Percentiles rank a stretch among this genome's conserved stretches.
Evolutionary conservation across 2,888 invertebrate species (phyloP).

Genomic region (Perithous albicinctus): DNA sequence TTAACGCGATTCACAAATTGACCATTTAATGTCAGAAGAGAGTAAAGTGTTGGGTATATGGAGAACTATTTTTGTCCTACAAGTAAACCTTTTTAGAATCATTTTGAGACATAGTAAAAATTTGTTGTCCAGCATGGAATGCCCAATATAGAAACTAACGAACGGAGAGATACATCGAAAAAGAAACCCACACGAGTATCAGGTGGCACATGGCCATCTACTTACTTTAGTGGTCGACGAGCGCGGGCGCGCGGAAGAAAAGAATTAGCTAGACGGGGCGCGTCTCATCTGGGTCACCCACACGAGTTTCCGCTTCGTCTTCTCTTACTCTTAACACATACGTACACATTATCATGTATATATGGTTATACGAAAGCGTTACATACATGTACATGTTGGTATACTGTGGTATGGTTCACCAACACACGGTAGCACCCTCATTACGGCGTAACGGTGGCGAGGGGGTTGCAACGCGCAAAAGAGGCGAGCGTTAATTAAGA

Average conservation of each 20-base stretch:
- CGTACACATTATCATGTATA: slow-evolving; percentile 32
- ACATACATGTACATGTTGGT: background rate
- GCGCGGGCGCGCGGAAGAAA: slow-evolving; percentile 77
- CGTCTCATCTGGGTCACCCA: slow-evolving; percentile 84
- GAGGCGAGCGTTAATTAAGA: slow-evolving; percentile 84
- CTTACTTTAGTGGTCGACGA: slow-evolving; percentile 83
- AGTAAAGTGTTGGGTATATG: too few species aligned
- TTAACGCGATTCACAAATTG: too few species aligned
- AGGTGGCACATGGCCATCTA: slow-evolving; percentile 81
- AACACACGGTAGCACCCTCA: slow-evolving; percentile 80
- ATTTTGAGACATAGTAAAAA: background rate
- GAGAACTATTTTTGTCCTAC: too few species aligned
- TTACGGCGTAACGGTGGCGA: slow-evolving; percentile 80
- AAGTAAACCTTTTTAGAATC: background rate
- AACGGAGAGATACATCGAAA: slow-evolving; percentile 41
- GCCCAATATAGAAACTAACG: slow-evolving; percentile 16
- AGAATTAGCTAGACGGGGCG: slow-evolving; percentile 84
- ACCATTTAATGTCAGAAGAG: too few species aligned
- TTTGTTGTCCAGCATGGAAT: background rate
- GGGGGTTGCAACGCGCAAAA: slow-evolving; percentile 82
- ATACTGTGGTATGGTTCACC: slow-evolving; percentile 61
- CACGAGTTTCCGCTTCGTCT: slow-evolving; percentile 72
- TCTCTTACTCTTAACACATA: slow-evolving; percentile 62
- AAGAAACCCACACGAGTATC: slow-evolving; percentile 66
- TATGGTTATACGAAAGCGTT: background rate